Percentiles rank a stretch among this genome's conserved stretches.
Conservation (phyloP, 2,888 invertebrate species). For the Nemurella pictetii region DNA sequence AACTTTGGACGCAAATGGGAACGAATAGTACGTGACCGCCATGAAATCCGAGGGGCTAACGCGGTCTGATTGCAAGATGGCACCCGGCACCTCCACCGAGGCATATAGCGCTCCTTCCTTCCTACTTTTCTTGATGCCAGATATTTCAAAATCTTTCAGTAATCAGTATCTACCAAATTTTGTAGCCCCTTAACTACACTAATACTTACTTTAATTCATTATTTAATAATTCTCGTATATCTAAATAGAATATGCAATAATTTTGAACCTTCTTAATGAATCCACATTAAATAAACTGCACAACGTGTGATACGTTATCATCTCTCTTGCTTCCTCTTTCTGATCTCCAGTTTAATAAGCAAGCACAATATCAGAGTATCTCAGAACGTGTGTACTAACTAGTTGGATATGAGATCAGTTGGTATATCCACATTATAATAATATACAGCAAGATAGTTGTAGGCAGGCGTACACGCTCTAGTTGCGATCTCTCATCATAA, state of each 20-base stretch:
- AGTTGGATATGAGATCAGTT: neutral
- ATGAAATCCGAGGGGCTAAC: neutral
- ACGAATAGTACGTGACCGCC: neutral
- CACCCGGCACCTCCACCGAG: conserved; percentile 1
- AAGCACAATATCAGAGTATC: neutral
- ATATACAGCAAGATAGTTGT: neutral
- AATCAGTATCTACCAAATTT: too few species aligned
- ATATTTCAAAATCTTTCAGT: too few species aligned
- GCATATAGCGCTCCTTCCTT: neutral
- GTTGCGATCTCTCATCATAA: neutral
- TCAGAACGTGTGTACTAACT: neutral
- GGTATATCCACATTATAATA: too few species aligned
- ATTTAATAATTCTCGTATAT: too few species aligned
- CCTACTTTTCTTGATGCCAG: too few species aligned
- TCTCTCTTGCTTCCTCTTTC: neutral
- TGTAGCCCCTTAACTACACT: too few species aligned
- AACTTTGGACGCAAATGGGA: neutral
- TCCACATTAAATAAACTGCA: too few species aligned
- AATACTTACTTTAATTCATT: too few species aligned
- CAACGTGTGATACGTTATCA: neutral
- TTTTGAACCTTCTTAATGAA: too few species aligned
- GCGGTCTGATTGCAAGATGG: neutral
- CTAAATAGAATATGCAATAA: neutral
- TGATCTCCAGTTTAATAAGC: neutral
- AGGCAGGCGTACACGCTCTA: neutral